Evolutionary conservation across 2,797 vertebrate genomes (phyloP), one percentile per base, ranked within the genome.

Genomic region (Sebastes cheni): DNA sequence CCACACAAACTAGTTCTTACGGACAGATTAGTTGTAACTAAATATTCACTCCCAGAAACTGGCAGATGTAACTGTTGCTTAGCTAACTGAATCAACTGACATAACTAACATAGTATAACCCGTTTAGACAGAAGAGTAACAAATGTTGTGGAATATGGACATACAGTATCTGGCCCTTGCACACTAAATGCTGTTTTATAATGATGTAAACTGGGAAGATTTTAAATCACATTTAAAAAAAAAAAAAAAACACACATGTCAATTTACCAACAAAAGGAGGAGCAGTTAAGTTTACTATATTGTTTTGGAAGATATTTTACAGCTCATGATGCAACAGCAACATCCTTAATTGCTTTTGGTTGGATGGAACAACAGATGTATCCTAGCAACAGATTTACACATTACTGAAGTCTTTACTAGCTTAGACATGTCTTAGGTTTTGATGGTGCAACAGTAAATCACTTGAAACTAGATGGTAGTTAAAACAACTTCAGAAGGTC

Each of bases 61-160:
- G 16, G 16, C 16, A 46, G 42, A 18, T 18, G 16, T 46, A 46
- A 46, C 42, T 46, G 42, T 46, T 46, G 42, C 16, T 18, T 18
- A 46, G 42, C 42, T 46, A 46, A 46, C 1, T 46, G 16, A 46
- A 18, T 46, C 16, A 46, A 46, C 42, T 46, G 14, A 46, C 42
- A 52, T n/a, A 46, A 46, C 42, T 46, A 46, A 46, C 42, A 52
- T 1, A 52, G 42, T 46, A 46, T 46, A 16, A 46, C 42, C 42
- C 16, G 0, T 46, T 46, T 18, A 46, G 42, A 46, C 16, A 1
- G 42, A 18, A 46, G 42, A 46, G 0, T 46, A 46, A 2, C 0
- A 46, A 8, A 46, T 46, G 16, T 46, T 18, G 42, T 46, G 42
- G 42, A 46, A 46, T 46, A 46, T 42, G 39, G 14, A 42, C 39